phyloP scores from a whole-genome alignment of 2,797 vertebrate genomes.

The Lemur catta region DNA sequence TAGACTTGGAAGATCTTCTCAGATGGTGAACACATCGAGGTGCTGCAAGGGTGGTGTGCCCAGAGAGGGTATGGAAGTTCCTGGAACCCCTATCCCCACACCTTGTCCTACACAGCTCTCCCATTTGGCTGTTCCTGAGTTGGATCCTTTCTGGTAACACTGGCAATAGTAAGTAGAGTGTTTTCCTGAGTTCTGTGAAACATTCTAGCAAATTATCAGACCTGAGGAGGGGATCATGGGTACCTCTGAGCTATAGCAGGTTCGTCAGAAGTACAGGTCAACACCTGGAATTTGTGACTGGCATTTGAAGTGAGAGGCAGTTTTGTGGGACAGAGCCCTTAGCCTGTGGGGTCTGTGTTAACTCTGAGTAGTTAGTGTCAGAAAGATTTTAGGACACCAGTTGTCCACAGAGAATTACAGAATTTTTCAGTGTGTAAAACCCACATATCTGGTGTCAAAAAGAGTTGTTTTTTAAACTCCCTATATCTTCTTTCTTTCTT shows the following conservation, averaged over 20 bases:
- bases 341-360: not conserved
- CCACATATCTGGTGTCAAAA: not conserved
- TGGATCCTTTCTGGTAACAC: not conserved
- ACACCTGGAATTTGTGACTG: not conserved
- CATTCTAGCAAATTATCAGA: not conserved
- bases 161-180: not conserved
- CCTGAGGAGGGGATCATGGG: not conserved
- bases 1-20: not conserved
- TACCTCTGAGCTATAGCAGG: too few relatives aligned
- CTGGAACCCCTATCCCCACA: not conserved
- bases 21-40: not conserved
- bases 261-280: not conserved
- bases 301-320: not conserved
- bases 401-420: not conserved
- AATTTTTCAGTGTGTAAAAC: not conserved
- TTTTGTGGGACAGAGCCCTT: not conserved
- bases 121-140: not conserved
- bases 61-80: not conserved
- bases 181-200: not conserved
- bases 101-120: not conserved
- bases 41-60: fast-evolving
- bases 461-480: not conserved
- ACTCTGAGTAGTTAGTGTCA: not conserved
- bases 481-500: not conserved
- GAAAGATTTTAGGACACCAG: not conserved